Percentiles rank a stretch among this genome's conserved stretches.
Evolutionary conservation across 2,797 vertebrate genomes (phyloP).

Genomic region (Merluccius polli): DNA sequence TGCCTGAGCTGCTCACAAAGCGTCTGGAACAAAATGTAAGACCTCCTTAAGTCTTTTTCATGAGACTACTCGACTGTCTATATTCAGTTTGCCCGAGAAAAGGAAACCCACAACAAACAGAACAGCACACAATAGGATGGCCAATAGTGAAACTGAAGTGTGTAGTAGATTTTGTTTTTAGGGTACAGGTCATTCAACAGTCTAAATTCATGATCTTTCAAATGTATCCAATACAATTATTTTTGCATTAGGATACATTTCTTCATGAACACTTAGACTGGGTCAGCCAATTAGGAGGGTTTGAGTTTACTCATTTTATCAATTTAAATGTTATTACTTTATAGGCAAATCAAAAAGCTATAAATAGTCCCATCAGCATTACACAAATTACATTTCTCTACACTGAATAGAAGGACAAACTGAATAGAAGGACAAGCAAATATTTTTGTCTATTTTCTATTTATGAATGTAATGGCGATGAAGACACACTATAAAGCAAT

Average conservation of each 20-base stretch:
- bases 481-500: neutral
- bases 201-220: neutral
- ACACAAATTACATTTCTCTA: neutral
- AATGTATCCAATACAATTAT: neutral
- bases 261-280: neutral
- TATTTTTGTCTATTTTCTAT: neutral
- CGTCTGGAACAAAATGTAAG: conserved; percentile 67
- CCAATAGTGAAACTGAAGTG: neutral
- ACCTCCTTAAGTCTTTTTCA: neutral
- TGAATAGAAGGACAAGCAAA: neutral
- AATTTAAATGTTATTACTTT: neutral
- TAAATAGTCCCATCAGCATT: neutral
- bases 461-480: neutral
- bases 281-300: neutral
- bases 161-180: neutral
- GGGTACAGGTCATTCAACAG: neutral
- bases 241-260: neutral
- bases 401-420: neutral
- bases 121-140: neutral
- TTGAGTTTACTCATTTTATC: neutral
- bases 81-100: neutral
- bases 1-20: conserved; percentile 93
- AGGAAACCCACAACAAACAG: neutral
- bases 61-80: neutral
- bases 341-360: neutral